Base-by-base conservation (phyloP, 2,113 vertebrate species). In the Pseudopodoces humilis region DNA sequence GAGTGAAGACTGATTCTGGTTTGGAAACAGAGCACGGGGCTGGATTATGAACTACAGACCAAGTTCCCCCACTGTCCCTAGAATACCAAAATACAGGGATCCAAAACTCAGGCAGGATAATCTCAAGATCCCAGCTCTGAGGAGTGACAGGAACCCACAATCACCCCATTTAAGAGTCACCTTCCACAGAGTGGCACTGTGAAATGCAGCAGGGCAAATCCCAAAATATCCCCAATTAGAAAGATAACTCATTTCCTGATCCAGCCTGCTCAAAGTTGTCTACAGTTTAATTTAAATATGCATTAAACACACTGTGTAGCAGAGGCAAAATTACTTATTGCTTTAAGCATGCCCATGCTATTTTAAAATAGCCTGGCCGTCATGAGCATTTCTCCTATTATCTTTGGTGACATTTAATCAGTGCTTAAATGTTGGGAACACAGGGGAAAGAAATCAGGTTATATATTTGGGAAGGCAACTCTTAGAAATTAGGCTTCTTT, bases 341-440 rank as follows among this genome's bases (percentile, higher is more conserved):
- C 92, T 97, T 92, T 96, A 97, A 97, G 93, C 95, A 96, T 95
- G 91, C 95, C 94, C 94, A 95, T 91, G 94, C 94, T 95, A 95
- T 94, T 96, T 97, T 96, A 95, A 95, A 97, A 96, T 94, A 95
- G 94, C 60, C 88, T 90, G 95, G 95, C 91, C 91, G 80, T 96
- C 92, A 92, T 96, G 91, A 94, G 80, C 95, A 92, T 94, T 95
- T 93, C 95, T 96, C 88, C 94, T 96, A 95, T 97, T 97, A 96
- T 96, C 95, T 95, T 94, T 88, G 94, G 96, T 96, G 96, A 97
- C 95, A 96, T 95, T 96, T 96, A 96, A 95, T 95, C 90, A 96
- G 90, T 94, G 92, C 76, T 90, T 95, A 96, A 95, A 90, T 92
- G 85, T 92, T 93, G 83, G 86, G 88, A 93, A 93, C 93, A 96